phyloP scores from a whole-genome alignment of 2,888 invertebrate species.

The Taphrorychus bicolor region DNA sequence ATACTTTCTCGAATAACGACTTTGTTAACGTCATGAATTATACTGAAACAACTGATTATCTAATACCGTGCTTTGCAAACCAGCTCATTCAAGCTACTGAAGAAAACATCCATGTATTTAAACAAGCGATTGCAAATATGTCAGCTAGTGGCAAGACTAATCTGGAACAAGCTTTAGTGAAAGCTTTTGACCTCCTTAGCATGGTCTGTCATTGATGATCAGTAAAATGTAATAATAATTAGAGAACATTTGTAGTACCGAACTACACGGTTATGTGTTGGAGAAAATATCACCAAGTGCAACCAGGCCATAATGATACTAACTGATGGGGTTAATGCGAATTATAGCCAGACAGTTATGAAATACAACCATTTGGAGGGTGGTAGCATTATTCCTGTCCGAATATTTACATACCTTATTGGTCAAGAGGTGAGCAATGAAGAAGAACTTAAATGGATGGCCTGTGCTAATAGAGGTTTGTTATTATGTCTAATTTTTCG shows the following conservation, averaged over 20 bases:
- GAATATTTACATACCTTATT: constrained; percentile 94
- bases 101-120: constrained; percentile 81
- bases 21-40: constrained; percentile 92
- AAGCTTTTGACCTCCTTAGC: constrained; percentile 83
- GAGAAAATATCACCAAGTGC: constrained; percentile 67
- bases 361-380: constrained; percentile 77
- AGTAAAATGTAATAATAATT: background rate
- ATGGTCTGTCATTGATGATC: constrained; percentile 61
- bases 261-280: constrained; percentile 61
- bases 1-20: constrained; percentile 97
- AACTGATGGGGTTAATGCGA: constrained; percentile 92
- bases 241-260: constrained; percentile 51
- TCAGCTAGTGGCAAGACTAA: constrained; percentile 83
- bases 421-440: constrained; percentile 94
- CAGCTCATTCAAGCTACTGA: constrained; percentile 87
- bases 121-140: constrained; percentile 70
- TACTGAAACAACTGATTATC: constrained; percentile 72
- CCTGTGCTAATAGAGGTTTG: constrained; percentile 89
- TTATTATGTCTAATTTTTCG: background rate
- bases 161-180: constrained; percentile 79
- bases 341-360: constrained; percentile 84
- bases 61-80: constrained; percentile 85
- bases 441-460: constrained; percentile 90
- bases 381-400: constrained; percentile 77
- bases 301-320: constrained; percentile 97